These are phyloP conservation scores for Muraenolepis orangiensis DNA, from an alignment of 2,797 vertebrate species.

Conservation along the genomic window DNA sequence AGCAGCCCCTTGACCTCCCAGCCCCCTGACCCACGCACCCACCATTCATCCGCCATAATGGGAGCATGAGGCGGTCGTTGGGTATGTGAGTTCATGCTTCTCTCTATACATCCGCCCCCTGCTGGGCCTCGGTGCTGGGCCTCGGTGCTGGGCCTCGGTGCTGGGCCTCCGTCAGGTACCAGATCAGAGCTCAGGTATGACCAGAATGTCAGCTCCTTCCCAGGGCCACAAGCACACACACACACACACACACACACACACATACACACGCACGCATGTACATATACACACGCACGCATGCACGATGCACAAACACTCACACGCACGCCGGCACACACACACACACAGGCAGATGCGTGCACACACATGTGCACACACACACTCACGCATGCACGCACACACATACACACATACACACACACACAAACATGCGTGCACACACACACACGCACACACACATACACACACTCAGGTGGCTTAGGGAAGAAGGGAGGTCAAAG, in stretches of 20 bases:
- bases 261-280: not conserved
- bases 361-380: constrained; percentile 15
- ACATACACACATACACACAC: too few species aligned
- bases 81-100: constrained; percentile 52
- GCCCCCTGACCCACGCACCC: constrained; percentile 32
- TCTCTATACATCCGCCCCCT: constrained; percentile 47
- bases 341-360: constrained; percentile 18
- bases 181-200: constrained; percentile 56
- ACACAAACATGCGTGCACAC: too few species aligned
- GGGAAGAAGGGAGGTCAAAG: constrained; percentile 35
- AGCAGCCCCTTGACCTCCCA: constrained; percentile 12
- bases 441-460: not conserved
- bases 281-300: too few species aligned
- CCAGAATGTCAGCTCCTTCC: constrained; percentile 50
- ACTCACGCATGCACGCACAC: not conserved
- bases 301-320: too few species aligned
- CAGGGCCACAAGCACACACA: constrained; percentile 16
- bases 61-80: constrained; percentile 41
- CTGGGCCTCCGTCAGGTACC: constrained; percentile 45
- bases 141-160: constrained; percentile 47
- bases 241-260: constrained; percentile 13
- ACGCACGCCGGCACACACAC: constrained; percentile 7
- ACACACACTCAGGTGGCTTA: constrained; percentile 9
- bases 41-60: constrained; percentile 48
- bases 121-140: constrained; percentile 43